Evolutionary conservation across 2,797 vertebrate genomes (phyloP), one percentile per base, ranked within the genome.

Genomic region (Poecilia velifera): DNA sequence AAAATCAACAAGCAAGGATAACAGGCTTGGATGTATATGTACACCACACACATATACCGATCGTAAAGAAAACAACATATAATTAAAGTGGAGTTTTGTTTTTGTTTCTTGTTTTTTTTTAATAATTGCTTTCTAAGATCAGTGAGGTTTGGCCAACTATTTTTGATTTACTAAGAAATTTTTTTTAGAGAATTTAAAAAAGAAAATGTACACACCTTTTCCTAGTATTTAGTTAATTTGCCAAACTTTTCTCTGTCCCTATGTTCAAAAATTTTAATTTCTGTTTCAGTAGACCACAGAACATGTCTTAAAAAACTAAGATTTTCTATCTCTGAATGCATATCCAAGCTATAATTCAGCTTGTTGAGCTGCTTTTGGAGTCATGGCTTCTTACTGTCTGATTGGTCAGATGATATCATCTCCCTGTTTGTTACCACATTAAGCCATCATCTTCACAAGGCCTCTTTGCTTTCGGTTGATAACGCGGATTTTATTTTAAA

Each of bases 1-100:
- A 76, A 74, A 79, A 77, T 31, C 66, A 28, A 55, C 77, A 72
- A 85, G 34, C n/a, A 10, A 76, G 28, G 47, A 79, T 74, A 0
- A 6, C 66, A 31, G 77, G 39, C 34, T 10, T 1, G 1, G 34
- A 64, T 76, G 84, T 75, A 71, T 72, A 74, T 1, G 74, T 16
- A 76, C 73, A 22, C 55, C 41, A 57, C 22, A 14, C 74, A 64
- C 12, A 46, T 20, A 36, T 10, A 71, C 25, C 1, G 3, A 71
- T 28, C 25, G 3, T n/a, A 46, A 46, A 28, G 18, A 18, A 25
- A 25, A 25, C 20, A 3, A 9, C 62, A 22, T 41, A 12, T n/a
- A 43, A 20, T n/a, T 71, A 16, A 45, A 45, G 9, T 49, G 47
- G 47, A 49, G 47, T 31, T 31, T 18, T 20, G 2, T 10, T n/a